Base-by-base conservation (phyloP, 2,797 vertebrate species). In the Argyrosomus regius region DNA sequence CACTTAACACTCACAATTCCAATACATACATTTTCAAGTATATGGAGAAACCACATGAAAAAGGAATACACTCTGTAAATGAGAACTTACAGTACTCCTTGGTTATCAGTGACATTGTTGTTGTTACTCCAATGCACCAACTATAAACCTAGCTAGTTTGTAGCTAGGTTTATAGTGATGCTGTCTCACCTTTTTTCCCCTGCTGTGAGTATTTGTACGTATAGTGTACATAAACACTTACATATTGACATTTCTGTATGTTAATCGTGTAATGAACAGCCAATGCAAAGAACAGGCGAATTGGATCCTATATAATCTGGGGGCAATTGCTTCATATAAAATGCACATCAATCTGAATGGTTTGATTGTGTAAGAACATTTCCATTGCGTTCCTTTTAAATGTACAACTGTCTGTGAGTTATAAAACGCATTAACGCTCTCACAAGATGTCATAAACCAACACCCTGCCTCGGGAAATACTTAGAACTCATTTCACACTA, bases 391-490 rank as follows among this genome's bases (percentile, higher is more conserved):
- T 39, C 35, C 35, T 52, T 43, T 18, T 26, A 13, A 46, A 13
- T 64, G 35, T 52, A 9, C 3, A 16, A 16, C 16, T 67, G 39
- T 41, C 35, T 39, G 35, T 39, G 57, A 57, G n/a, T 3, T 56
- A 16, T 54, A 22, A 54, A 58, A 52, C 35, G 14, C 31, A 50
- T 41, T 67, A 46, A 69, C 78, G 80, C 65, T 70, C 41, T 64
- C 11, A 43, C 65, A 66, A 69, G 69, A 77, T 75, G 70, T 77
- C 69, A 80, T 77, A 66, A 87, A 78, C 73, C 75, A 68, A 28
- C 75, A 70, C 65, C 52, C 50, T 77, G 72, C 58, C 54, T 78
- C 73, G 81, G 72, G 80, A 86, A 73, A 78, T 72, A 72, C 35
- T 64, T 62, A 78, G 46, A 57, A 52, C 31, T 72, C 41, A 50